Evolutionary conservation across 2,797 vertebrate genomes (phyloP).

Genomic region (Bradypodion pumilum): DNA sequence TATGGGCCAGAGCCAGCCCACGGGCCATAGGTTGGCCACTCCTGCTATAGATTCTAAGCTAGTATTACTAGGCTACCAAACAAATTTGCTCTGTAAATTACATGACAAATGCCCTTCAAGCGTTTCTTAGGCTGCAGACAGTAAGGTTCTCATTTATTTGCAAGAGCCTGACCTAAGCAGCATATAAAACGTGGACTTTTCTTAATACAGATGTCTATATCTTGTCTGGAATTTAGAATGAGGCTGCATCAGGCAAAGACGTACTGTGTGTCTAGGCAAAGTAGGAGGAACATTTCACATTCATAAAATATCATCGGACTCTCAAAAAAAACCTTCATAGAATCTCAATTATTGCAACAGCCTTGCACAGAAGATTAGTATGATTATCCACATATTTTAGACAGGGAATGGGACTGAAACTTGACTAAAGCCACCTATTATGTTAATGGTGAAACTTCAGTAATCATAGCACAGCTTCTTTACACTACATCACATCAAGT

Average conservation of each 20-base stretch:
- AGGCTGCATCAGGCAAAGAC: background rate
- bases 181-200: background rate
- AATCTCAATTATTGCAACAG: background rate
- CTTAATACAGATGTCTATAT: background rate
- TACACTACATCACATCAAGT: background rate
- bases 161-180: background rate
- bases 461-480: background rate
- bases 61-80: background rate
- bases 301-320: background rate
- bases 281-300: background rate
- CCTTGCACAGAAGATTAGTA: background rate
- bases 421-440: too few species aligned
- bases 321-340: background rate
- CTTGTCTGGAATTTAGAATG: background rate
- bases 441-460: background rate
- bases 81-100: slow-evolving; percentile 15
- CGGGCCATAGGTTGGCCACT: too few species aligned
- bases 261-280: background rate
- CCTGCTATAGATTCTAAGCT: background rate
- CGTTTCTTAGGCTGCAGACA: background rate
- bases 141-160: background rate
- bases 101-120: background rate
- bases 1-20: too few species aligned
- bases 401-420: too few species aligned
- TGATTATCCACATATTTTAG: too few species aligned